Conservation (phyloP, 92 coral and sea anemone species). For the Porites evermanni region DNA sequence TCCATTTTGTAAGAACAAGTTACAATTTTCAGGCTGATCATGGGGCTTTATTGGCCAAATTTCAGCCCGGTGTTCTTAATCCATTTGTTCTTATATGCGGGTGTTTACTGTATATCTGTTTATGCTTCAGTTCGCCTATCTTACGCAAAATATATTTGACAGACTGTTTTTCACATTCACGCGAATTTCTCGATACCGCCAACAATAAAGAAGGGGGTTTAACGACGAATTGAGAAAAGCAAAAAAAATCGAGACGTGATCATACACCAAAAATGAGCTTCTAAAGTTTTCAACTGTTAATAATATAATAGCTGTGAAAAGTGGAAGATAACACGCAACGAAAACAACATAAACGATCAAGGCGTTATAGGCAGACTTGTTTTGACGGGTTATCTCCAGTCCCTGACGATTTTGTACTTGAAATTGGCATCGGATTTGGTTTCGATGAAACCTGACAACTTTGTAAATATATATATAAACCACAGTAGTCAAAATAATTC, state of each 20-base stretch:
- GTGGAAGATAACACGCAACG: constrained; percentile 9
- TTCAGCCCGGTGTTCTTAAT: no score
- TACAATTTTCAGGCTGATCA: no score
- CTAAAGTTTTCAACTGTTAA: not conserved
- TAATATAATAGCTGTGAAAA: not conserved
- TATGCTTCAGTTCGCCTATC: no score
- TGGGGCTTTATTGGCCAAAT: no score
- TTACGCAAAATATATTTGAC: not conserved
- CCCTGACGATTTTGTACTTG: constrained; percentile 13
- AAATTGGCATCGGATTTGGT: constrained; percentile 27
- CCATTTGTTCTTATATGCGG: no score
- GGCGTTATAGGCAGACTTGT: constrained; percentile 16
- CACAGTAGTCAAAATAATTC: not conserved
- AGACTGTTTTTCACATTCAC: not conserved
- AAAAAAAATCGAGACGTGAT: not conserved
- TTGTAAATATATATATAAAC: not conserved
- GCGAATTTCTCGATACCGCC: constrained; percentile 27
- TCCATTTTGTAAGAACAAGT: no score
- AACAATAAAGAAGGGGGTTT: constrained; percentile 6
- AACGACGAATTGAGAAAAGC: not conserved
- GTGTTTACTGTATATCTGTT: no score
- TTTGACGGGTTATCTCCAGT: constrained; percentile 6
- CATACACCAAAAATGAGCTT: not conserved
- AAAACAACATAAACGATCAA: not conserved
- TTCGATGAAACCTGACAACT: constrained; percentile 4